phyloP scores from a whole-genome alignment of 2,888 invertebrate species.

The Ectropis crepuscularia region DNA sequence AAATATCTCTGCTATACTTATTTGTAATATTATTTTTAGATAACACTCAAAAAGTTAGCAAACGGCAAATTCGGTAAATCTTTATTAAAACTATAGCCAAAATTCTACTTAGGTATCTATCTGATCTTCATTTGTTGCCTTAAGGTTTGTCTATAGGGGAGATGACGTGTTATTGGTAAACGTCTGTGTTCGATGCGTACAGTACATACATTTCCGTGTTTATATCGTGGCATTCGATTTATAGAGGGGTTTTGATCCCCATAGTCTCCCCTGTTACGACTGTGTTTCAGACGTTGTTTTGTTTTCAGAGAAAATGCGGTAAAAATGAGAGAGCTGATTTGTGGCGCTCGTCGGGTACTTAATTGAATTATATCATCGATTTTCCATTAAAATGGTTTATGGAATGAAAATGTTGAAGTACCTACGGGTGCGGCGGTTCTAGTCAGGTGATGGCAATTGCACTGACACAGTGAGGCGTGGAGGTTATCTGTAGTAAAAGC shows the following conservation, averaged over 20 bases:
- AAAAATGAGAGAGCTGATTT: constrained; percentile 55
- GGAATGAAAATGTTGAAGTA: constrained; percentile 80
- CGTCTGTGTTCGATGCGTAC: no score
- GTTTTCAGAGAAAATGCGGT: constrained; percentile 60
- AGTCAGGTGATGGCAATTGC: constrained; percentile 35
- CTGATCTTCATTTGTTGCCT: no score
- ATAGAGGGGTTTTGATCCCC: not conserved
- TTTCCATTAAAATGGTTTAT: constrained; percentile 84
- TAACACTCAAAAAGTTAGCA: no score
- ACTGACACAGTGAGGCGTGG: constrained; percentile 7
- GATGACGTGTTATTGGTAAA: no score
- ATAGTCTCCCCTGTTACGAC: constrained; percentile 4
- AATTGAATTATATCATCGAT: constrained; percentile 84
- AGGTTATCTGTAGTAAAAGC: not conserved
- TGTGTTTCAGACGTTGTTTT: constrained; percentile 61
- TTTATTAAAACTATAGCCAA: no score
- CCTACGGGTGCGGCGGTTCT: constrained; percentile 69
- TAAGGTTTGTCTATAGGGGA: no score
- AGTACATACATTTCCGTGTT: not conserved
- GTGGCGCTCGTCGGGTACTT: constrained; percentile 67
- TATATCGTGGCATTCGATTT: not conserved
- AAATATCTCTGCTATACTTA: no score
- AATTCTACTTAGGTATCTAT: no score
- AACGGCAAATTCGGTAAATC: no score
- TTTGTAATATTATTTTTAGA: no score